A percentile compares a stretch with the other conserved stretches of the same genome.
Evolutionary conservation across 1,140 invertebrate species (phyloP).

Genomic region (Euborellia annulipes): DNA sequence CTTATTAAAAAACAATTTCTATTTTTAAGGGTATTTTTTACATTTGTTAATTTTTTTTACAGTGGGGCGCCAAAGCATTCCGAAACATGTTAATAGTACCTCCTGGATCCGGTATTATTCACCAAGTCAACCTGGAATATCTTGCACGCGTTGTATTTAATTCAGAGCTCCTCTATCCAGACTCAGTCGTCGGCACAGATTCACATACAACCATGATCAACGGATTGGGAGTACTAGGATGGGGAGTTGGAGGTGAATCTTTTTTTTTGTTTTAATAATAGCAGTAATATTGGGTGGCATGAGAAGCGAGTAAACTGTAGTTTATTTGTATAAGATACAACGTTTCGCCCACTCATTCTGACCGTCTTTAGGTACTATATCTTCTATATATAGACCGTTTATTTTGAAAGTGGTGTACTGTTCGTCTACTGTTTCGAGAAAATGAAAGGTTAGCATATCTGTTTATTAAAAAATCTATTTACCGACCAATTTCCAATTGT

Average conservation of each 20-base stretch:
- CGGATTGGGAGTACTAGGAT: slow-evolving; percentile 61
- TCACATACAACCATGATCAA: slow-evolving; percentile 99
- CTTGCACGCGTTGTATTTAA: slow-evolving; percentile 85
- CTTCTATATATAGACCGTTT: too few relatives aligned
- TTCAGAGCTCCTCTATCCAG: slow-evolving; percentile 66
- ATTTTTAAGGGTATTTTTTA: neutral
- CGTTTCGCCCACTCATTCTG: too few relatives aligned
- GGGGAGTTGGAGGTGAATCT: slow-evolving; percentile 35
- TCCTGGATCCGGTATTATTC: slow-evolving; percentile 94
- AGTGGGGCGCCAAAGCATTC: slow-evolving; percentile 93
- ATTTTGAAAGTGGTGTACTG: too few relatives aligned
- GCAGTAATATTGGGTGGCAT: neutral
- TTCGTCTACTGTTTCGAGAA: too few relatives aligned
- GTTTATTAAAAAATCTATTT: too few relatives aligned
- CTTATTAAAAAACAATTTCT: neutral
- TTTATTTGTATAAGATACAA: too few relatives aligned
- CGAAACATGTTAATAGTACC: slow-evolving; percentile 95
- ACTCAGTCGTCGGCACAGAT: slow-evolving; percentile 96
- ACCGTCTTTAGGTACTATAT: too few relatives aligned
- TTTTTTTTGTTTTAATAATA: too few relatives aligned
- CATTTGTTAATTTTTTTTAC: slow-evolving; percentile 15
- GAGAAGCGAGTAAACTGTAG: too few relatives aligned
- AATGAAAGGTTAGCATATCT: too few relatives aligned
- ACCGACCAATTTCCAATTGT: too few relatives aligned
- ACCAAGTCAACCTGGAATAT: slow-evolving; percentile 96